A percentile compares a stretch with the other conserved stretches of the same genome.
Conservation (phyloP, 2,113 vertebrate species). For the Pyrgilauda ruficollis region DNA sequence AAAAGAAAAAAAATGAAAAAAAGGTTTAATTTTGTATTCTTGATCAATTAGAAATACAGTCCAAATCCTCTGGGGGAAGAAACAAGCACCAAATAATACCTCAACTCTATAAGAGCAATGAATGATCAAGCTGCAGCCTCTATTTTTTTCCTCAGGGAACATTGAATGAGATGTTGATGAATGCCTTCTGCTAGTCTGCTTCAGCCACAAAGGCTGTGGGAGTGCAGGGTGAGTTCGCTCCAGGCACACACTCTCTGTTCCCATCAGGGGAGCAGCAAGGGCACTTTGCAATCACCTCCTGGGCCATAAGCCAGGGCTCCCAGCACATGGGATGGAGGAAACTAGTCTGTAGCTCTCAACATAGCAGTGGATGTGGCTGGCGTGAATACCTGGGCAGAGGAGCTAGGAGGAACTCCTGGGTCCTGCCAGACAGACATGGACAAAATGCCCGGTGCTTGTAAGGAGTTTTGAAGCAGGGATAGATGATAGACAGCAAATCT, state of each 20-base stretch:
- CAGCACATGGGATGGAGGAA: neutral
- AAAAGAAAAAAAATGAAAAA: neutral
- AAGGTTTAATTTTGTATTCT: neutral
- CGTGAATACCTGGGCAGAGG: neutral
- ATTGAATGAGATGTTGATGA: neutral
- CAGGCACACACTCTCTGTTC: neutral
- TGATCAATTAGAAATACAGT: neutral
- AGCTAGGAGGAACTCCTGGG: neutral
- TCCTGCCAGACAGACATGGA: neutral
- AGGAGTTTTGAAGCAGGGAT: constrained; percentile 16
- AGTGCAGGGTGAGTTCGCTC: neutral
- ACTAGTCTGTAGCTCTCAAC: neutral
- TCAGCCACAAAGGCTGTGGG: neutral
- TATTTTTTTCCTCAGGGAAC: neutral
- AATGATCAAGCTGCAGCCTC: neutral
- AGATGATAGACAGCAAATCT: constrained; percentile 31
- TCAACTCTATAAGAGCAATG: neutral
- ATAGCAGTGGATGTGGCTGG: neutral
- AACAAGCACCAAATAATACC: neutral
- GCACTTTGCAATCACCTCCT: neutral
- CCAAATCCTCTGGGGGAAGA: neutral
- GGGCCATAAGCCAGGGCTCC: neutral
- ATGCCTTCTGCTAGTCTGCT: neutral
- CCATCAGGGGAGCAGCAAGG: neutral
- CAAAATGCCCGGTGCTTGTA: neutral